These are phyloP conservation scores for Vanessa atalanta DNA, from an alignment of 1,140 invertebrate species.

Conservation along the genomic window DNA sequence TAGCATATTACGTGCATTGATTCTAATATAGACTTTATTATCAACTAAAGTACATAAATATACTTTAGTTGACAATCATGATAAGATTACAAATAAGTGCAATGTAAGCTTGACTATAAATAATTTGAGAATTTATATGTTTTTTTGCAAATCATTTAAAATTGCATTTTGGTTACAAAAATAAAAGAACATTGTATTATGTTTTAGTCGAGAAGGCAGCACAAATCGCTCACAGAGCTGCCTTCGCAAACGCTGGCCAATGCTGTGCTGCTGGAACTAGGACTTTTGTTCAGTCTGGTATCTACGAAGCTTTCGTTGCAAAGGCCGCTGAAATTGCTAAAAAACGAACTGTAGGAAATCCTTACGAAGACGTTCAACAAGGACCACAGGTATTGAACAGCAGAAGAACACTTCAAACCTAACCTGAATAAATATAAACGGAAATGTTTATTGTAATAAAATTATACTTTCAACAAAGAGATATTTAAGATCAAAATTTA, in stretches of 20 bases:
- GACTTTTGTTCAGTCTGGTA: slow-evolving; percentile 91
- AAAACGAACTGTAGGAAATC: slow-evolving; percentile 88
- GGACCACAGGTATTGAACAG: slow-evolving; percentile 86
- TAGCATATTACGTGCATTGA: no score
- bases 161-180: no score
- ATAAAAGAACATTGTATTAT: no score
- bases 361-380: slow-evolving; percentile 87
- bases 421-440: not conserved
- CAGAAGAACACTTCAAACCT: not conserved
- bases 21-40: no score
- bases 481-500: no score
- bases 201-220: slow-evolving; percentile 70
- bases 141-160: no score
- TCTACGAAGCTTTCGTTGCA: slow-evolving; percentile 93
- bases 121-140: no score
- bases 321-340: slow-evolving; percentile 85
- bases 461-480: no score
- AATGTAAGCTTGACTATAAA: no score
- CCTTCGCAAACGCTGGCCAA: slow-evolving; percentile 94
- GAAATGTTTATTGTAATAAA: not conserved
- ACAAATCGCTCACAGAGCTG: slow-evolving; percentile 80
- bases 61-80: no score
- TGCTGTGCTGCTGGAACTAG: slow-evolving; percentile 91
- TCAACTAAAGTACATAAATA: no score
- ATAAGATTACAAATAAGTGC: no score